Base-by-base conservation (phyloP, 2,797 vertebrate genomes). In the Galaxias olidus region DNA sequence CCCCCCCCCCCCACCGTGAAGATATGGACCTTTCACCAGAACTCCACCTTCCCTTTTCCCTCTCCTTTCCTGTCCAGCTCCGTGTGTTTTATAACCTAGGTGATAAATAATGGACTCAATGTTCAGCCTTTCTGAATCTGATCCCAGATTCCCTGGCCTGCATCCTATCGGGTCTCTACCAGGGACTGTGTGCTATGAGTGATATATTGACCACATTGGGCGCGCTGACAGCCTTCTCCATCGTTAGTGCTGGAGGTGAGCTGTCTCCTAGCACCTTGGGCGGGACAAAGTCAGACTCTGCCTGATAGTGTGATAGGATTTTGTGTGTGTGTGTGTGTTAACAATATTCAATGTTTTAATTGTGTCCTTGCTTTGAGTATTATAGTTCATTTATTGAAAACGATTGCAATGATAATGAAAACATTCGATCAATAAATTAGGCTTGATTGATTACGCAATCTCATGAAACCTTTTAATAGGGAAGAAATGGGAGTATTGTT, bases 81-180 rank as follows among this genome's bases (percentile, higher is more conserved):
- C 61, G 41, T 69, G 74, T 77, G 57, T 81, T 40, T 85, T 80
- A 80, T 13, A 40, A 77, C 73, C 75, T 72, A 51, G 18, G 78
- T 75, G 83, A 88, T 86, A 81, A 87, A 89, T 85, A 83, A 77
- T 77, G 71, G 66, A 76, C 71, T 65, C 79, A 44, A 42, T 49
- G 75, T 65, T 79, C 70, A 48, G 75, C 57, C 65, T 1, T 45
- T 17, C 9, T 17, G 13, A 49, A 15, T 63, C 64, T 43, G 1
- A 75, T 73, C 72, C 74, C 53, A 61, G 71, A 75, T 74, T 81
- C 81, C 57, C 76, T 86, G 82, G 81, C 73, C 66, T 57, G 66
- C 50, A 58, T 82, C 84, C 79, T 78, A 74, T 81, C 72, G 6
- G 19, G 62, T 54, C 60, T 65, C 73, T 68, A 77, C 7, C 83